These are phyloP conservation scores for Ranitomeya variabilis DNA, from an alignment of 2,113 vertebrate species.

Conservation along the genomic window DNA sequence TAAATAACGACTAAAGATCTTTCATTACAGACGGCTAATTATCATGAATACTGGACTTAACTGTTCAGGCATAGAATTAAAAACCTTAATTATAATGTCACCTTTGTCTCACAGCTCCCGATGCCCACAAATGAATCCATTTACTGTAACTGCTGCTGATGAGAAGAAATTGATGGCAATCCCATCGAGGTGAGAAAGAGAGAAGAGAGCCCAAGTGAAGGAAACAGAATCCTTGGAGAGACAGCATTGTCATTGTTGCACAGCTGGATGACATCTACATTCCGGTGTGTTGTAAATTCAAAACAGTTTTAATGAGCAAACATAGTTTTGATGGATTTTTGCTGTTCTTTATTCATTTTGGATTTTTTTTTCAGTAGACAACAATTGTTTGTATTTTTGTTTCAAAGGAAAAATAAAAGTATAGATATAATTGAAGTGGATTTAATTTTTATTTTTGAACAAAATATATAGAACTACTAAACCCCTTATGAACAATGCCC, in stretches of 20 bases:
- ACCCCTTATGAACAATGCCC: not conserved
- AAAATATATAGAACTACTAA: not conserved
- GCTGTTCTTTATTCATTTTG: conserved; percentile 60
- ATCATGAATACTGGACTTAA: conserved; percentile 95
- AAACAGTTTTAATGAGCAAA: conserved; percentile 77
- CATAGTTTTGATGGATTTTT: conserved; percentile 70
- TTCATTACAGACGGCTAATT: conserved; percentile 91
- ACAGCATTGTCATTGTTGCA: conserved; percentile 64
- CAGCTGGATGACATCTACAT: conserved; percentile 73
- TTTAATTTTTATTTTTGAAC: not conserved
- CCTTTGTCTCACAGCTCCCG: conserved; percentile 80
- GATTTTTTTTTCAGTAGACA: conserved; percentile 56
- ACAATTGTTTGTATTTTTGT: not conserved
- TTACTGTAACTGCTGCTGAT: conserved; percentile 79
- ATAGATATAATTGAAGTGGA: not conserved
- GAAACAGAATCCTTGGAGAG: conserved; percentile 57
- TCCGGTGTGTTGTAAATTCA: conserved; percentile 77
- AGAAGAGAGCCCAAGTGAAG: conserved; percentile 57
- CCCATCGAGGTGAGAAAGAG: conserved; percentile 70
- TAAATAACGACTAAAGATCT: conserved; percentile 90
- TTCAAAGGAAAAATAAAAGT: not conserved
- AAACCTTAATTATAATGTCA: conserved; percentile 98
- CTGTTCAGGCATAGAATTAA: conserved; percentile 99
- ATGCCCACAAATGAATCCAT: conserved; percentile 82
- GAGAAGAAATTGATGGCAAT: conserved; percentile 79